Evolutionary conservation across 2,888 invertebrate species (phyloP).

Genomic region (Polymixis flavicincta): DNA sequence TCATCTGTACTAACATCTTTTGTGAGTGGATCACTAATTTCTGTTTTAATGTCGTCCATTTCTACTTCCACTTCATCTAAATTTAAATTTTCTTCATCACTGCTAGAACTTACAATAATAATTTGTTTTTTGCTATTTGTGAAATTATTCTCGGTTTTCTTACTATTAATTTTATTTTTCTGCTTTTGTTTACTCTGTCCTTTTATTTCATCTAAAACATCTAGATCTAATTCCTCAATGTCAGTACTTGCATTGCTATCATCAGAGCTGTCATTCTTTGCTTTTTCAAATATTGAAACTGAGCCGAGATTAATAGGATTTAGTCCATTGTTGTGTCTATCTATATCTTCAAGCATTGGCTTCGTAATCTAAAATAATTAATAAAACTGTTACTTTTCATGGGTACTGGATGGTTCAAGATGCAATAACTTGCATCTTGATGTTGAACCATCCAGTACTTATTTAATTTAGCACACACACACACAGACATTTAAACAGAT

Average conservation of each 20-base stretch:
- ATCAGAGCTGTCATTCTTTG: background rate
- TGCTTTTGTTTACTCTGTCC: background rate
- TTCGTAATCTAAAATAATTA: constrained; percentile 38
- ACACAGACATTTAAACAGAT: too few relatives aligned
- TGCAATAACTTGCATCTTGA: background rate
- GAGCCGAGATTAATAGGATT: constrained; percentile 20
- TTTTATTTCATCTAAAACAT: background rate
- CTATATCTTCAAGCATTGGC: constrained; percentile 10
- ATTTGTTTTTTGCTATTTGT: background rate
- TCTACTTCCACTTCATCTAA: constrained; percentile 18
- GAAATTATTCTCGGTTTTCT: background rate
- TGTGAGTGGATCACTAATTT: constrained; percentile 10
- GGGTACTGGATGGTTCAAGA: too few relatives aligned
- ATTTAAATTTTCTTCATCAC: constrained; percentile 15
- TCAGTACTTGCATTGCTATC: background rate
- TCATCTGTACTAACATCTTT: background rate
- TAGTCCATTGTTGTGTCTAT: constrained; percentile 35
- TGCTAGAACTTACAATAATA: constrained; percentile 1
- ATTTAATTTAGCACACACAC: background rate
- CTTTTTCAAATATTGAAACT: background rate
- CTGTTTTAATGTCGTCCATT: background rate
- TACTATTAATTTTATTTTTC: background rate
- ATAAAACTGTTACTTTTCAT: background rate
- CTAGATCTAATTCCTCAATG: background rate
- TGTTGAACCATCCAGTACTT: background rate